These are phyloP conservation scores for Sycon ciliatum DNA, from an alignment of 37 sponge, comb jelly and placozoan species.

Conservation along the genomic window DNA sequence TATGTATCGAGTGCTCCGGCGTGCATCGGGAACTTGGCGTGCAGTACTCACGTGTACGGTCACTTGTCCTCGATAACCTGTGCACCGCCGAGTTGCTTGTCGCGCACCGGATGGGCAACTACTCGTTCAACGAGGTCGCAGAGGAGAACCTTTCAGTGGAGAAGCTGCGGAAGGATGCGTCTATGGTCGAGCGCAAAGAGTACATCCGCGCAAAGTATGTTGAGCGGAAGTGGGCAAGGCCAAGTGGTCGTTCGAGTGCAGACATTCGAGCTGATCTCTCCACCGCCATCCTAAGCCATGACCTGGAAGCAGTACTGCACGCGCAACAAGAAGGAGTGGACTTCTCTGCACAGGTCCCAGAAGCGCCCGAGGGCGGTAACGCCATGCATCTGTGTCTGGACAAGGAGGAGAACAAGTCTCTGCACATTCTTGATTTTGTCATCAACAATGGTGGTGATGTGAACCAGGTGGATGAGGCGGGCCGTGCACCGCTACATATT, in stretches of 20 bases:
- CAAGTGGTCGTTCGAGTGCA: conserved; percentile 1
- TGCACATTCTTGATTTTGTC: conserved; percentile 96
- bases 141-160: conserved; percentile 71
- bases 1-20: conserved; percentile 96
- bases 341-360: conserved; percentile 40
- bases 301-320: conserved; percentile 9
- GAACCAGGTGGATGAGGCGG: conserved; percentile 46
- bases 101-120: conserved; percentile 29
- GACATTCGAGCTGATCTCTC: conserved; percentile 10
- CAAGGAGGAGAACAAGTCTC: conserved; percentile 79
- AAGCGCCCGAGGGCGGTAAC: neutral
- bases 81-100: conserved; percentile 76
- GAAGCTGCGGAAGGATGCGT: conserved; percentile 48
- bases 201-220: conserved; percentile 64
- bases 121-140: conserved; percentile 71
- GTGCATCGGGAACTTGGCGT: conserved; percentile 86
- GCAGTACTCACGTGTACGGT: conserved; percentile 86
- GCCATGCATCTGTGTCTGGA: neutral
- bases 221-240: conserved; percentile 19
- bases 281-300: neutral
- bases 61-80: conserved; percentile 76
- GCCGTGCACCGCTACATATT: conserved; percentile 69
- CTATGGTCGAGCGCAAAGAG: conserved; percentile 50
- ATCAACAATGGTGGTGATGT: conserved; percentile 65
- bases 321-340: conserved; percentile 69